Base-by-base conservation (phyloP, 2,113 vertebrate genomes). In the Nothobranchius kuhntae region DNA sequence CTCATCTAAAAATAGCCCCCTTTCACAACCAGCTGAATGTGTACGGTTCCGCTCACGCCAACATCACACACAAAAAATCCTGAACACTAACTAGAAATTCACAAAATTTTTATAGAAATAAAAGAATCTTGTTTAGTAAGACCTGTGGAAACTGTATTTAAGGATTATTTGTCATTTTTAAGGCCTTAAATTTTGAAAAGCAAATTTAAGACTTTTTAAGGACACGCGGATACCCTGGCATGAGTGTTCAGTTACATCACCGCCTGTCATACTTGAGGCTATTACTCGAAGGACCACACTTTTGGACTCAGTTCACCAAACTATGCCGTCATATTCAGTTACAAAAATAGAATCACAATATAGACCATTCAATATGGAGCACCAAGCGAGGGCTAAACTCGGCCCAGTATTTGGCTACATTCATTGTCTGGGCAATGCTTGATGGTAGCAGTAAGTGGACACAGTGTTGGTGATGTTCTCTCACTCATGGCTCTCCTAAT, bases 291-390 rank as follows among this genome's bases (percentile, higher is more conserved):
- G 59, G 1, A 73, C 80, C 57, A 1, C 53, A 78, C 61, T 53
- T 51, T 26, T 79, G 42, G 51, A 82, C 74, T 80, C 65, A 74
- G 66, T 78, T 80, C 73, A 87, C 72, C 84, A 66, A 82, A 85
- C 71, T 76, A 87, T 82, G 84, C 77, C 77, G 54, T 87, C 78
- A 89, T 89, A 84, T 85, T 87, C 61, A 82, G 77, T 85, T 91
- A 91, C 80, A 91, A 91, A 91, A 91, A 91, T 91, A 91, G 88
- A 87, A 85, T 86, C 75, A 89, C 85, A 90, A 91, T 90, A 91
- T 91, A 91, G 86, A 91, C 86, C 82, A 85, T 90, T 91, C 77
- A 82, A 75, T 90, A 88, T 81, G 86, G 38, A 91, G 90, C 89
- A 91, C 88, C 90, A 88, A 40, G 88, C 72, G 60, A 79, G 88